Conservation (phyloP, 2,113 vertebrate genomes). For the Rhegmatorhina hoffmannsi region DNA sequence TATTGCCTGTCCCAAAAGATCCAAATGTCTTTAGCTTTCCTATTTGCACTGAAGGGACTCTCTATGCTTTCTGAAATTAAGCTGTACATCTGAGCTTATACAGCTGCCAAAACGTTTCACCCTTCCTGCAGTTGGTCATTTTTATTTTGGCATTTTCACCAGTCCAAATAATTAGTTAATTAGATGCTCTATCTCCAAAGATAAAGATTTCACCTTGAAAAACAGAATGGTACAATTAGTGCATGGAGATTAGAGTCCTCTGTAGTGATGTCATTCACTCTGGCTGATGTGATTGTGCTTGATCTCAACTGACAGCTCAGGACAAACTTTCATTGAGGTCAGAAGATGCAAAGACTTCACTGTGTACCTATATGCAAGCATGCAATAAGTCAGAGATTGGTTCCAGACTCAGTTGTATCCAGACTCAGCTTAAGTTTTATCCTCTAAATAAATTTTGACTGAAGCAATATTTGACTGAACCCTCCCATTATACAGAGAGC, state of each 20-base stretch:
- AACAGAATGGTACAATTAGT: conserved; percentile 33
- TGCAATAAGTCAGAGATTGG: not conserved
- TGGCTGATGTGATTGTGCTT: conserved; percentile 9
- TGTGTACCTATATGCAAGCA: not conserved
- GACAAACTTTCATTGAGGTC: not conserved
- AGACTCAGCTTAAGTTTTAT: not conserved
- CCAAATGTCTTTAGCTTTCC: not conserved
- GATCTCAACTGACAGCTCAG: conserved; percentile 20
- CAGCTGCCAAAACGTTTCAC: not conserved
- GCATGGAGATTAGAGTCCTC: conserved; percentile 35
- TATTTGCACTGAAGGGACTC: not conserved
- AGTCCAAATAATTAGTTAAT: conserved; percentile 47
- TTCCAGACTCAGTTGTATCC: not conserved
- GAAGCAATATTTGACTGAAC: not conserved
- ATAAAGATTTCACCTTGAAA: conserved; percentile 56
- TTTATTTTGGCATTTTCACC: conserved; percentile 31
- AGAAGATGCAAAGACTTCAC: not conserved
- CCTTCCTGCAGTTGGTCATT: not conserved
- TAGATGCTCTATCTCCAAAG: conserved; percentile 19
- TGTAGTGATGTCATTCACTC: conserved; percentile 45
- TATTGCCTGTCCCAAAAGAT: not conserved
- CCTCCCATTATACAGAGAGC: not conserved
- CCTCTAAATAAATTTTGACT: not conserved
- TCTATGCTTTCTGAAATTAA: conserved; percentile 5
- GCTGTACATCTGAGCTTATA: not conserved